Conservation (phyloP, 2,888 invertebrate genomes). For the Drosophila buzzatii region DNA sequence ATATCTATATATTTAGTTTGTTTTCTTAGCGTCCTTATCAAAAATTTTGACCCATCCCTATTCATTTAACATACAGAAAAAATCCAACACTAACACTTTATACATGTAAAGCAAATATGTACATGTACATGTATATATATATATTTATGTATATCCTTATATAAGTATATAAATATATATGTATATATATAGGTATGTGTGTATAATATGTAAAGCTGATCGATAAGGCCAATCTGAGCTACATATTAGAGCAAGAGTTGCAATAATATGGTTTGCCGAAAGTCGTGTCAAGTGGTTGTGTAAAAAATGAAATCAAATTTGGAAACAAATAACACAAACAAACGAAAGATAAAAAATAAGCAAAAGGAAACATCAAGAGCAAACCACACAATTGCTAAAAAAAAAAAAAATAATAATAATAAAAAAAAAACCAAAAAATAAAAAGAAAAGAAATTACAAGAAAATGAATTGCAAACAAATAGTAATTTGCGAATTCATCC, state of each 20-base stretch:
- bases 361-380: background rate
- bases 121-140: constrained; percentile 12
- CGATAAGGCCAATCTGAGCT: constrained; percentile 6
- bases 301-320: constrained; percentile 39
- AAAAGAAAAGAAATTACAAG: constrained; percentile 1
- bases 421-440: background rate
- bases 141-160: background rate
- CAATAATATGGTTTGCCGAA: constrained; percentile 63
- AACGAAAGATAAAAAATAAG: background rate
- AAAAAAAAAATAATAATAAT: constrained; percentile 2
- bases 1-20: constrained; percentile 4
- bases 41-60: constrained; percentile 24
- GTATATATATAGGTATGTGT: constrained; percentile 12
- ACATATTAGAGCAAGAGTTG: constrained; percentile 12
- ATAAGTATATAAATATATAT: background rate
- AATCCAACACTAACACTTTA: constrained; percentile 2
- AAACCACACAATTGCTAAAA: constrained; percentile 14
- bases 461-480: constrained; percentile 30
- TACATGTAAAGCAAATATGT: background rate
- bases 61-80: background rate
- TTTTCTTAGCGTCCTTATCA: constrained; percentile 20
- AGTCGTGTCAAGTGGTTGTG: constrained; percentile 67
- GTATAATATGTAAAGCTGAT: constrained; percentile 16
- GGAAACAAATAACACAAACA: constrained; percentile 9
- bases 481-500: constrained; percentile 34